Conservation (phyloP, 2,113 vertebrate genomes). For the Eurystomus gularis region DNA sequence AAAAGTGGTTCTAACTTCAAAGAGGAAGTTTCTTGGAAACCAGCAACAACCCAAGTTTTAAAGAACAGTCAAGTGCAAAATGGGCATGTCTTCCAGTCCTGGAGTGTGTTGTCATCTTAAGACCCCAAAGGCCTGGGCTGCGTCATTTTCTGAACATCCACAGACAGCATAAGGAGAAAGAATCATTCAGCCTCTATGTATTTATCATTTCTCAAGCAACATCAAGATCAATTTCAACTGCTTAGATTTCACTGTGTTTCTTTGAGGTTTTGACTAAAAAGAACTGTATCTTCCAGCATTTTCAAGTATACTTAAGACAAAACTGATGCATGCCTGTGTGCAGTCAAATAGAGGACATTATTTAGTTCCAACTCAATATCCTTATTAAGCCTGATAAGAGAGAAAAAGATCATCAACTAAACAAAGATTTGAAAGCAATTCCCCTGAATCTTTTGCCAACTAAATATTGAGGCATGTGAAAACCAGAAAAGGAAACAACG, state of each 20-base stretch:
- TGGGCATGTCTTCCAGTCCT: background rate
- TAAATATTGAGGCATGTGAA: background rate
- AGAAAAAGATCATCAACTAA: background rate
- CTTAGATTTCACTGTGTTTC: background rate
- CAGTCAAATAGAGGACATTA: background rate
- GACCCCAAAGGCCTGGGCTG: background rate
- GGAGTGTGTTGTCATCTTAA: background rate
- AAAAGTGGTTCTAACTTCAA: background rate
- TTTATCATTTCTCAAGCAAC: background rate
- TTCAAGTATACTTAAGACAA: background rate
- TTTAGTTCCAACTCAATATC: background rate
- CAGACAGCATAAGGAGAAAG: background rate
- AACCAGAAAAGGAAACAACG: slow-evolving; percentile 21
- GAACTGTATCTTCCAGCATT: background rate
- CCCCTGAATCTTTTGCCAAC: background rate
- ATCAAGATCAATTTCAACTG: background rate
- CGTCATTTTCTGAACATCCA: background rate
- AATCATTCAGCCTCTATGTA: fast-evolving
- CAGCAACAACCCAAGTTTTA: background rate
- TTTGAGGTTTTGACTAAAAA: background rate
- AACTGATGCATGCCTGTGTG: background rate
- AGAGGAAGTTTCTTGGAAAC: background rate
- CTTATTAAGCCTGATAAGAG: background rate
- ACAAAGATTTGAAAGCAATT: slow-evolving; percentile 8
- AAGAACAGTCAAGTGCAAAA: background rate